Evolutionary conservation across 2,113 vertebrate genomes (phyloP).

Genomic region (Callipepla squamata): DNA sequence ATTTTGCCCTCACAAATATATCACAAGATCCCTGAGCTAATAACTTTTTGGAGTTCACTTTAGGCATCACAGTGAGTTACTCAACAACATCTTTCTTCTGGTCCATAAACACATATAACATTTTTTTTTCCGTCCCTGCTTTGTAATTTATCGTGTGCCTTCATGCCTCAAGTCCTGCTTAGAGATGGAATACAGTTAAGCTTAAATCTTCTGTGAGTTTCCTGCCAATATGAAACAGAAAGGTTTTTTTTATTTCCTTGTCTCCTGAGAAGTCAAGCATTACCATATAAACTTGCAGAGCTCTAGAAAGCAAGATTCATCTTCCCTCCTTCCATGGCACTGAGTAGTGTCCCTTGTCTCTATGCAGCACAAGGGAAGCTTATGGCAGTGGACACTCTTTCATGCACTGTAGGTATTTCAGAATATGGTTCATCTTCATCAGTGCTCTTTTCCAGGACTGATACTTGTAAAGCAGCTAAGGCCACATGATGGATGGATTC

Average conservation of each 20-base stretch:
- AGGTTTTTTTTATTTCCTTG: not conserved
- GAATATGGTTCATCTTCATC: not conserved
- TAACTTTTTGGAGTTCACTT: not conserved
- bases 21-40: not conserved
- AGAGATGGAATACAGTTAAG: not conserved
- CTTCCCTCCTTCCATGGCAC: not conserved
- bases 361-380: not conserved
- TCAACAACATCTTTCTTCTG: not conserved
- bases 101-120: not conserved
- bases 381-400: not conserved
- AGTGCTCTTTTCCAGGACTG: not conserved
- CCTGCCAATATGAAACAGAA: not conserved
- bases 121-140: not conserved
- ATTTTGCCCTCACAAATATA: not conserved
- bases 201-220: not conserved
- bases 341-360: not conserved
- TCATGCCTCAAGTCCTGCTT: not conserved
- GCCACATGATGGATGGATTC: not conserved
- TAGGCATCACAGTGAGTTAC: not conserved
- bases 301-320: not conserved
- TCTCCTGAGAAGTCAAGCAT: not conserved
- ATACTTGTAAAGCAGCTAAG: not conserved
- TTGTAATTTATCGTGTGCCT: not conserved
- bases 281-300: not conserved
- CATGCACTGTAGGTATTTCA: not conserved